Base-by-base conservation (phyloP, 2,888 invertebrate species). In the Melikaiella ostensackeni region DNA sequence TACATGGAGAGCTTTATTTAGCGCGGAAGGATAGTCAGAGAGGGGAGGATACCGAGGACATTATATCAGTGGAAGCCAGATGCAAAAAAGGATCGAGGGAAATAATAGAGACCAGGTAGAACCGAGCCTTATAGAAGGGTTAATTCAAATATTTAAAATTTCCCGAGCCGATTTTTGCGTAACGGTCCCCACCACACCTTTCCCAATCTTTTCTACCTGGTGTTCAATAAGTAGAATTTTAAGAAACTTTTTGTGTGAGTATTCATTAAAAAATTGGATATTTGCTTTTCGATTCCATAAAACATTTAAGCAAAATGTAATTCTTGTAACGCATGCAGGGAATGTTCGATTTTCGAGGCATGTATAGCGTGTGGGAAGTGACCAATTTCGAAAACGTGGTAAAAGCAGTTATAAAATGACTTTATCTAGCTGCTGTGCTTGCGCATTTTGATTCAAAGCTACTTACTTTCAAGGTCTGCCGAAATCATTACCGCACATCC, bases 91-190 rank as follows among this genome's bases (percentile, higher is more conserved):
- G 86, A 84, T 84, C 83, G 84, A 83, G 85, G 87, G 86, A 88
- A 87, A 87, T 89, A 89, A 88, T 86, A 80, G 86, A 79, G 38
- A 81, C 81, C 76, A 81, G 84, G 81, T 81, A 82, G 82, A 81
- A 64, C 79, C 70, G 33, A 57, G 75, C 59, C 59, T 59, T 78
- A 75, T 79, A 78, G 76, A 88, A 88, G 90, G 90, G 84, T 91
- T 91, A 90, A 91, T 91, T 91, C 91, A 89, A 90, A 91, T 91
- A 91, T 91, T 90, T 88, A 89, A 90, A 90, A 90, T 89, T 89
- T 89, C 85, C 86, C 86, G 81, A 80, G 81, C 83, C 82, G 84
- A 89, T 87, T 89, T 91, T 90, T 90, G 89, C 90, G 88, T 86
- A 90, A 91, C 89, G 89, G 87, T 80, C 78, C 79, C 77, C 76